A percentile compares a stretch with the other conserved stretches of the same genome.
phyloP scores from a whole-genome alignment of 2,113 vertebrate genomes.

The Bothrops jararaca region DNA sequence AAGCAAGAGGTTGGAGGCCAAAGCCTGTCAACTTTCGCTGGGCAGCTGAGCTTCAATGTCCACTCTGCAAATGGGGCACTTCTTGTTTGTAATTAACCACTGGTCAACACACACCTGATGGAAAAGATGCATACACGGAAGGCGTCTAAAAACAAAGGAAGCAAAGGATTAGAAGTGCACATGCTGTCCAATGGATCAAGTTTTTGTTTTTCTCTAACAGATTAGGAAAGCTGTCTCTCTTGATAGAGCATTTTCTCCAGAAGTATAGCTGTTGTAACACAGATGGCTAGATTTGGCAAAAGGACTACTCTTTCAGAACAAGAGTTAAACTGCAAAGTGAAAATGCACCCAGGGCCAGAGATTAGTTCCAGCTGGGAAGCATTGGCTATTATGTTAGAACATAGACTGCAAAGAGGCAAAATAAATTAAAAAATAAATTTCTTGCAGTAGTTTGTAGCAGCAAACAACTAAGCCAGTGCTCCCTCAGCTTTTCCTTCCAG shows the following conservation, averaged over 20 bases:
- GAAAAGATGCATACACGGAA: conserved; percentile 99
- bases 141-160: conserved; percentile 75
- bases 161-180: not conserved
- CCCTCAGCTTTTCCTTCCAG: not conserved
- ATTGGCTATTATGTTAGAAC: rapidly evolving
- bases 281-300: not conserved
- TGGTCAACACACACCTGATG: conserved; percentile 99
- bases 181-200: too few species aligned
- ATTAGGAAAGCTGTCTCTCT: not conserved
- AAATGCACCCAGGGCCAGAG: not conserved
- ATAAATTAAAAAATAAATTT: not conserved
- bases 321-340: not conserved
- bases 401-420: not conserved
- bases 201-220: not conserved
- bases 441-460: not conserved
- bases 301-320: not conserved
- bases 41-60: conserved; percentile 99
- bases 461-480: not conserved
- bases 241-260: not conserved
- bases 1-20: conserved; percentile 67
- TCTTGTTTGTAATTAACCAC: conserved; percentile 99
- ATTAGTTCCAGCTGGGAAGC: not conserved
- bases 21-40: conserved; percentile 96
- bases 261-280: not conserved
- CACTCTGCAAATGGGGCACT: conserved; percentile 99